These are phyloP conservation scores for Drosophila formosana DNA, from an alignment of 2,888 invertebrate genomes.

Conservation along the genomic window DNA sequence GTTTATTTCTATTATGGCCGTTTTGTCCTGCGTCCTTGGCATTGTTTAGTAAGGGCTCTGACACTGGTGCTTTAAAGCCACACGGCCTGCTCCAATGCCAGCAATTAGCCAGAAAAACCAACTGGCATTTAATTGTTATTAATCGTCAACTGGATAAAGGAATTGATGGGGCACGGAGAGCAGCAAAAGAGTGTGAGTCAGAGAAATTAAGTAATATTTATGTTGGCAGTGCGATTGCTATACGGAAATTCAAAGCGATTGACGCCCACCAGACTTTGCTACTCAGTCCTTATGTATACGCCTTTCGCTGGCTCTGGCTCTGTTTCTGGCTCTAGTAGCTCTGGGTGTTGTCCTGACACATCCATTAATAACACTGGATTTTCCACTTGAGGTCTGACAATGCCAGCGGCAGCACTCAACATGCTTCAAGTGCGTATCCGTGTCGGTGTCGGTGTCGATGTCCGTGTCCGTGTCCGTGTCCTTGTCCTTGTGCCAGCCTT, in stretches of 20 bases:
- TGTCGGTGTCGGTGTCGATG: slow-evolving; percentile 26
- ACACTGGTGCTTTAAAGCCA: slow-evolving; percentile 16
- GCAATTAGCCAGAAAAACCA: slow-evolving; percentile 65
- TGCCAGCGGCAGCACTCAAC: slow-evolving; percentile 40
- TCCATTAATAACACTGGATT: slow-evolving; percentile 75
- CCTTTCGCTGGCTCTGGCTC: slow-evolving; percentile 7
- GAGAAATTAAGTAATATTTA: slow-evolving; percentile 76
- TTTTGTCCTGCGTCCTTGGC: slow-evolving; percentile 17
- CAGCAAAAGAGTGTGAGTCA: neutral
- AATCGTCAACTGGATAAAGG: slow-evolving; percentile 50
- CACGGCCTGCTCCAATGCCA: slow-evolving; percentile 25
- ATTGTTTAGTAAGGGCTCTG: slow-evolving; percentile 20
- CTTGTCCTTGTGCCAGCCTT: slow-evolving; percentile 6
- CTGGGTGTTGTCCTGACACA: slow-evolving; percentile 22
- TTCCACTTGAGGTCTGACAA: slow-evolving; percentile 57
- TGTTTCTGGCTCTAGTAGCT: neutral
- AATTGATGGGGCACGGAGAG: slow-evolving; percentile 9
- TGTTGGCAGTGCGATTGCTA: slow-evolving; percentile 48
- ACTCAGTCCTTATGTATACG: slow-evolving; percentile 14
- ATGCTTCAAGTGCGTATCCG: slow-evolving; percentile 43
- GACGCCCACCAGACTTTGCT: slow-evolving; percentile 25
- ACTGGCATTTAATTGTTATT: slow-evolving; percentile 77
- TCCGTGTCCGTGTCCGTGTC: slow-evolving; percentile 18
- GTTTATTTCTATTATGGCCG: slow-evolving; percentile 36
- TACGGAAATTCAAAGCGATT: slow-evolving; percentile 48